Base-by-base conservation (phyloP, 1,140 invertebrate genomes). In the Musca domestica region DNA sequence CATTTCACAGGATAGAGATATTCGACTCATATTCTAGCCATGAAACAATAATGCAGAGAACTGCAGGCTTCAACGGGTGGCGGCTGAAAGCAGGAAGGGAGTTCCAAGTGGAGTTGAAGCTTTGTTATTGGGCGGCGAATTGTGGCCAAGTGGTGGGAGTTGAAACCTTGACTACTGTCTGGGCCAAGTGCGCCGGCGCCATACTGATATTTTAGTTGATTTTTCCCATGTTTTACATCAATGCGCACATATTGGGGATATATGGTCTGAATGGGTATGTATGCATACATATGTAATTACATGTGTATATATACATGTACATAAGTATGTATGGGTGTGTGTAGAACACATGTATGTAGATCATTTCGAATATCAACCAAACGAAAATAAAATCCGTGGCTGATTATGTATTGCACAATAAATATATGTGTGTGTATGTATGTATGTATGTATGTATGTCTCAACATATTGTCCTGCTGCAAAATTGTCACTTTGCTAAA, bases 1-100 rank as follows among this genome's bases (percentile, higher is more conserved):
- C 34, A 56, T 56, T 56, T 52, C 19, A 54, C 22, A 56, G 52
- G 10, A 56, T 56, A 56, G 12, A 56, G 19, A 56, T 56, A 56
- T 56, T 56, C 52, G 52, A 56, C 52, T 56, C 52, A 56, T 56
- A 56, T 56, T 27, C 52, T 41, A 41, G 52, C 17, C 12, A 0
- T 19, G n/a, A n/a, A 54, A 23, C 20, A 19, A 22, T 23, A 54
- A 56, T 15, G 23, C 3, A 15, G 51, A 52, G n/a, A 23, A 23
- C 9, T 14, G 51, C 23, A 19, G n/a, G 20, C 9, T 20, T 5
- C 1, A 20, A 51, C 17, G n/a, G n/a, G n/a, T n/a, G n/a, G n/a
- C n/a, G n/a, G n/a, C n/a, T n/a, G n/a, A 30, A 30, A 25, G 15
- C 15, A 27, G n/a, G 15, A 56, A 56, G 52, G 52, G 52, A 56